These are phyloP conservation scores for Pontoporia blainvillei DNA, from an alignment of 2,113 vertebrate species.

Conservation along the genomic window DNA sequence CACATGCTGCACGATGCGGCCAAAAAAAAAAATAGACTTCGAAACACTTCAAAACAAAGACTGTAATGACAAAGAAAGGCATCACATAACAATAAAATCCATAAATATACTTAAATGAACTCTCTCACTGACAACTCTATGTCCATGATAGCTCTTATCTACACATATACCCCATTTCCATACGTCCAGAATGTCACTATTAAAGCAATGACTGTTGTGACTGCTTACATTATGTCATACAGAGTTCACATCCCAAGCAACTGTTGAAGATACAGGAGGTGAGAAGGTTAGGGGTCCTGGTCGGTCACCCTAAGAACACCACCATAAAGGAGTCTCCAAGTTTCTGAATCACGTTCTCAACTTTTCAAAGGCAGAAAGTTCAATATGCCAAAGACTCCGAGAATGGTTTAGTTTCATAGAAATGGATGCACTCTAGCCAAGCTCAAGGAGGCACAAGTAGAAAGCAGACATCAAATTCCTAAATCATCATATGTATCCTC, in stretches of 20 bases:
- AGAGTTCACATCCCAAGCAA: neutral
- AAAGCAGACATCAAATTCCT: neutral
- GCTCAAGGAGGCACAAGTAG: neutral
- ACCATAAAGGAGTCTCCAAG: neutral
- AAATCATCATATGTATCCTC: neutral
- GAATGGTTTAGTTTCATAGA: neutral
- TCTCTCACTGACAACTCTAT: neutral
- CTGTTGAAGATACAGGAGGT: neutral
- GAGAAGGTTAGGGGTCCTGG: neutral
- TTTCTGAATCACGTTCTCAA: neutral
- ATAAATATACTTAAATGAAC: neutral
- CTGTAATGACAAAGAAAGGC: no score
- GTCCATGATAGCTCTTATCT: neutral
- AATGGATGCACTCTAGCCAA: neutral
- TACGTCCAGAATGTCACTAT: neutral
- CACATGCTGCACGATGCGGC: no score
- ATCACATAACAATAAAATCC: neutral
- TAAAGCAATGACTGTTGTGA: neutral
- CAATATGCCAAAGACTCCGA: neutral
- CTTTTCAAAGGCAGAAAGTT: neutral
- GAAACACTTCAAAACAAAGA: no score
- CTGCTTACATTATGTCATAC: neutral
- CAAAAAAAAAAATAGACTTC: no score
- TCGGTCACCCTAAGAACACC: neutral
- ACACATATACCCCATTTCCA: neutral